Base-by-base conservation (phyloP, 2,797 vertebrate species). In the Rhyacichthys aspro region DNA sequence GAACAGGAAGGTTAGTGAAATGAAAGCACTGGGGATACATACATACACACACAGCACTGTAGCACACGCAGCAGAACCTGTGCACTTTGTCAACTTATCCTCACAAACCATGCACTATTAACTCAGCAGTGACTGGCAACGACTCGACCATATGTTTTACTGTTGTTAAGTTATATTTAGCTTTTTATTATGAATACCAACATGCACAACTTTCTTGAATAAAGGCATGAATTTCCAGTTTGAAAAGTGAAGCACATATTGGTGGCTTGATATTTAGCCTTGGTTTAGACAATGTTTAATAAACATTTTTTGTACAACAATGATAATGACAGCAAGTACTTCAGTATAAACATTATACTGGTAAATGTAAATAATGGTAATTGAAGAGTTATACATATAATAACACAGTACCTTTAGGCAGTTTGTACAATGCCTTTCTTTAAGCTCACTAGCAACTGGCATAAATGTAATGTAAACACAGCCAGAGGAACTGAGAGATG, bases 1-100 rank as follows among this genome's bases (percentile, higher is more conserved):
- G 80, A 86, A 69, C 53, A 49, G 76, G 86, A 89, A 87, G 84
- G 85, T 89, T 87, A 88, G 87, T 81, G 78, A 82, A 85, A 85
- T 83, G 45, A 79, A 78, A 63, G 57, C 11, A 23, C 52, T 49
- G 55, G 52, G 58, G 52, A 74, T 36, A 67, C 45, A 44, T 41
- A 23, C 56, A 28, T 28, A 46, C 50, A 57, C 68, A 62, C 44
- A 55, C 28, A 56, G 43, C 34, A 28, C 17, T 37, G 28, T 65
- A 56, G 67, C 15, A 46, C 69, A 60, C 43, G 50, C 74, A 85
- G 78, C 69, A 58, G 41, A 79, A 64, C 61, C 17, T 28, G 43
- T 42, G 38, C 43, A 52, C 65, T 70, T 71, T 61, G 47, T 34
- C 62, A 59, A 56, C 11, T 62, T 63, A 33, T 59, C 43, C 52